Conservation (phyloP, 2,797 vertebrate genomes). For the Chelon auratus region DNA sequence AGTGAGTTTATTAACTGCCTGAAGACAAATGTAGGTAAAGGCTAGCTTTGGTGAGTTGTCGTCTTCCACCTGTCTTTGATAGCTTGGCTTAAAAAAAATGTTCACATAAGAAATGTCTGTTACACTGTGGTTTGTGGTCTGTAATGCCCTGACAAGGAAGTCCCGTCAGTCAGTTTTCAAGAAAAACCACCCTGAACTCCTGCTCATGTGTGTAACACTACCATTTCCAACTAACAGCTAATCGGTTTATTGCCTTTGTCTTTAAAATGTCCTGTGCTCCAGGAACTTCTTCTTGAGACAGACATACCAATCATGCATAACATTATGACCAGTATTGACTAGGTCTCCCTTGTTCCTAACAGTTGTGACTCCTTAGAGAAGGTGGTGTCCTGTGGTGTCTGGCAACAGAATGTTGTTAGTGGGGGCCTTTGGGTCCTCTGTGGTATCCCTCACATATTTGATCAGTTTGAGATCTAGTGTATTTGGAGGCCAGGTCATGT, state of each 20-base stretch:
- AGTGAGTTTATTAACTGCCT: background rate
- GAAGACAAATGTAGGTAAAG: background rate
- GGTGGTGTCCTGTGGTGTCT: no score
- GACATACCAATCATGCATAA: background rate
- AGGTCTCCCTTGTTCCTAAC: no score
- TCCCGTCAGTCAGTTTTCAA: conserved; percentile 11
- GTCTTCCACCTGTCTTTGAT: background rate
- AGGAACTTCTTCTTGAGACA: conserved; percentile 18
- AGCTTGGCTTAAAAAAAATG: no score
- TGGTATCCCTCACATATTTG: no score
- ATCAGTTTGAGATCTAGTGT: no score
- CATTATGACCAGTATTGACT: no score
- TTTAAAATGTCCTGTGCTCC: conserved; percentile 6
- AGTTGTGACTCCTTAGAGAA: no score
- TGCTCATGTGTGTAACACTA: conserved; percentile 2
- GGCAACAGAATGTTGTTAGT: no score
- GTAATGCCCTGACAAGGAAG: conserved; percentile 4
- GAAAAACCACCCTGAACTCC: conserved; percentile 18
- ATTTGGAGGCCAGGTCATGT: no score
- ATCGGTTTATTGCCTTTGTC: conserved; percentile 17
- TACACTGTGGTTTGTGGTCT: background rate
- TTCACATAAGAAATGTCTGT: background rate
- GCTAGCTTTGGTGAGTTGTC: background rate
- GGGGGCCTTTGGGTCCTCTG: no score
- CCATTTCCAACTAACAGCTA: conserved; percentile 13